Percentiles rank a stretch among this genome's conserved stretches.
phyloP scores from a whole-genome alignment of 2,888 invertebrate genomes.

The Synanthedon tipuliformis region DNA sequence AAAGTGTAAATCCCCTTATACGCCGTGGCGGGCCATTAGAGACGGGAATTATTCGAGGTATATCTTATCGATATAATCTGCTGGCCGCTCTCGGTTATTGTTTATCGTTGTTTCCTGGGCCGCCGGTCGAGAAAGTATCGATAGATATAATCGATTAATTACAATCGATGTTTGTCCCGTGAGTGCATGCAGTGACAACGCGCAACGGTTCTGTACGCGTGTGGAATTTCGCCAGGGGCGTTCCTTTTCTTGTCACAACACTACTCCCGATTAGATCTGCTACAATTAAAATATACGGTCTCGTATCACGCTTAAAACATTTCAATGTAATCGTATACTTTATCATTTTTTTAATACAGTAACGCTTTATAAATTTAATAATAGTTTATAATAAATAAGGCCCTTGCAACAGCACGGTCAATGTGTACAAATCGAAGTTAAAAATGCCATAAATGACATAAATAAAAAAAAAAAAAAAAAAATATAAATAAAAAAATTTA shows the following conservation, averaged over 20 bases:
- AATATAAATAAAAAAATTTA: too few relatives aligned
- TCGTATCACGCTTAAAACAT: too few relatives aligned
- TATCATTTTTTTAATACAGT: too few relatives aligned
- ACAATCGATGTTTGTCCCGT: conserved; percentile 43
- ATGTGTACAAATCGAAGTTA: too few relatives aligned
- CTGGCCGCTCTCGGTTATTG: conserved; percentile 53
- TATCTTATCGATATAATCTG: conserved; percentile 61
- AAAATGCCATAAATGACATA: too few relatives aligned
- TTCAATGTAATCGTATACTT: too few relatives aligned
- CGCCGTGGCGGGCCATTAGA: conserved; percentile 57
- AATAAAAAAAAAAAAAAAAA: too few relatives aligned
- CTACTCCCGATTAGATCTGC: neutral
- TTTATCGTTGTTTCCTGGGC: conserved; percentile 53
- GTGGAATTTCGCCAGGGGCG: neutral
- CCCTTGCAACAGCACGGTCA: too few relatives aligned
- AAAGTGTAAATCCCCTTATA: conserved; percentile 63
- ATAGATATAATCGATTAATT: conserved; percentile 54
- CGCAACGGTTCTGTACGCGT: conserved; percentile 21
- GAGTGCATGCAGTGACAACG: conserved; percentile 47
- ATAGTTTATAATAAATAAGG: too few relatives aligned
- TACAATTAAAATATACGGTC: too few relatives aligned
- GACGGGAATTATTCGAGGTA: conserved; percentile 43
- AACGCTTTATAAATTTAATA: too few relatives aligned
- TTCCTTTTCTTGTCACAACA: neutral
- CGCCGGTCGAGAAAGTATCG: conserved; percentile 37